Evolutionary conservation across 2,113 vertebrate species (phyloP).

Genomic region (Gobius niger): DNA sequence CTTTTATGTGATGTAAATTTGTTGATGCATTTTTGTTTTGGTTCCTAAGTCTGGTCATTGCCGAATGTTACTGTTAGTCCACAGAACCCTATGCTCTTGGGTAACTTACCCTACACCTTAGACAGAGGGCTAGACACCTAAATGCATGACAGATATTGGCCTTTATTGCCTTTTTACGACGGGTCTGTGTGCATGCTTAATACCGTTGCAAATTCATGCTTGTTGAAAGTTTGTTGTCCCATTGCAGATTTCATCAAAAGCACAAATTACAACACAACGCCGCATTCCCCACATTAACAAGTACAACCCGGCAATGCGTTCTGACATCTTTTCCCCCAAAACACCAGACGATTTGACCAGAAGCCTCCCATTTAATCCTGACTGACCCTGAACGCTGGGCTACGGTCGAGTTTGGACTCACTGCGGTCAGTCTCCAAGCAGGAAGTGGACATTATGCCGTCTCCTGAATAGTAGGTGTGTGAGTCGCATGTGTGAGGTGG

Average conservation of each 20-base stretch:
- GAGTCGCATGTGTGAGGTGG: slow-evolving; percentile 32
- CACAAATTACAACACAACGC: neutral
- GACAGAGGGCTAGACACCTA: too few species aligned
- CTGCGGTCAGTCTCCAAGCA: slow-evolving; percentile 1
- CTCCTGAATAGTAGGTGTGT: slow-evolving; percentile 9
- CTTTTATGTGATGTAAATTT: too few species aligned
- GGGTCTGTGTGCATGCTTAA: too few species aligned
- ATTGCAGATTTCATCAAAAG: neutral
- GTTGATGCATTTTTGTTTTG: too few species aligned
- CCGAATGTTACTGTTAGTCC: too few species aligned
- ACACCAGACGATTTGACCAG: neutral
- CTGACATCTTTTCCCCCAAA: neutral
- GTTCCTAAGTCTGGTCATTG: too few species aligned
- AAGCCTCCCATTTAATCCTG: neutral
- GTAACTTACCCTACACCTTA: too few species aligned
- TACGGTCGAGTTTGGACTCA: neutral
- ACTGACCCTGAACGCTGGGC: neutral
- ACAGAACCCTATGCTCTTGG: too few species aligned
- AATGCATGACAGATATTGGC: too few species aligned
- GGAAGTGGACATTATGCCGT: slow-evolving; percentile 1
- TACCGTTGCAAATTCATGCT: too few species aligned
- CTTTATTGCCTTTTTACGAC: too few species aligned
- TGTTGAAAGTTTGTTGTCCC: too few species aligned
- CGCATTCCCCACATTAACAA: neutral
- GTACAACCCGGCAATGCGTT: neutral